Percentiles rank a stretch among this genome's conserved stretches.
Conservation (phyloP, 2,797 vertebrate genomes). For the Cetoscarus ocellatus region DNA sequence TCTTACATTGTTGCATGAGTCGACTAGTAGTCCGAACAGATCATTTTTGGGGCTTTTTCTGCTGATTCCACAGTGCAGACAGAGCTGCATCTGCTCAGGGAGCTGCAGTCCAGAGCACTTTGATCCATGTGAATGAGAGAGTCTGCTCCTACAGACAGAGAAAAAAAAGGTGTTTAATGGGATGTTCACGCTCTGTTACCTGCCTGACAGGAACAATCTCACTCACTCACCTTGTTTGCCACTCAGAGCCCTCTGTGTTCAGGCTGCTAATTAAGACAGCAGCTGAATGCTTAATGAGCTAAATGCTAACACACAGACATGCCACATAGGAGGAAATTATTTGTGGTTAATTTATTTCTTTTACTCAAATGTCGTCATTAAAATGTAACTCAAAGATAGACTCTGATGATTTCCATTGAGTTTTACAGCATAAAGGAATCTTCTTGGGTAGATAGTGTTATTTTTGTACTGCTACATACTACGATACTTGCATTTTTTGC, state of each 20-base stretch:
- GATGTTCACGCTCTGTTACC: conserved; percentile 75
- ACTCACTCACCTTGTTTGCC: conserved; percentile 76
- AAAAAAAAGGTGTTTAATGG: conserved; percentile 71
- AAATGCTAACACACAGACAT: conserved; percentile 27
- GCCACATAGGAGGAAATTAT: not conserved
- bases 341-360: too few species aligned
- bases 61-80: conserved; percentile 27
- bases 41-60: conserved; percentile 24
- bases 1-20: too few species aligned
- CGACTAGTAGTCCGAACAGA: conserved; percentile 13
- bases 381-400: too few species aligned
- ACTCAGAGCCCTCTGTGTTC: conserved; percentile 59
- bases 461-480: too few species aligned
- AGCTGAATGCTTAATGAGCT: conserved; percentile 45
- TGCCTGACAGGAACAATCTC: conserved; percentile 69
- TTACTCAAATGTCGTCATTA: too few species aligned
- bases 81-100: conserved; percentile 8
- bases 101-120: conserved; percentile 27
- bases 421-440: too few species aligned
- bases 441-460: too few species aligned
- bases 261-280: conserved; percentile 68
- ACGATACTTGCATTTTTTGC: too few species aligned
- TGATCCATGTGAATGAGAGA: conserved; percentile 57
- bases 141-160: conserved; percentile 34
- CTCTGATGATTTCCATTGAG: too few species aligned